phyloP scores from a whole-genome alignment of 2,888 invertebrate species.

The Perithous albicinctus region DNA sequence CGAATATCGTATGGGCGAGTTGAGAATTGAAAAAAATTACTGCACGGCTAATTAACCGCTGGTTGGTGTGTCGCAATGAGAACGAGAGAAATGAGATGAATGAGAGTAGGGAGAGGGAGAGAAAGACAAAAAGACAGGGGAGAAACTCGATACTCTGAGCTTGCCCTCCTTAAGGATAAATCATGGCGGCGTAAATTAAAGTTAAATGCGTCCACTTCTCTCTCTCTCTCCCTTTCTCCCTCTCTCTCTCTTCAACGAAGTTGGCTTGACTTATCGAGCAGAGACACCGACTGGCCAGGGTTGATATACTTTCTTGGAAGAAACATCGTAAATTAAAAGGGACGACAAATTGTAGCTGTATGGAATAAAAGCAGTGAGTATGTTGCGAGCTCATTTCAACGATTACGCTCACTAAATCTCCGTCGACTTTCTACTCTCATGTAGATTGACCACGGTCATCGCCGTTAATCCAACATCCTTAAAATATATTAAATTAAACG shows the following conservation, averaged over 20 bases:
- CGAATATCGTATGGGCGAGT: slow-evolving; percentile 46
- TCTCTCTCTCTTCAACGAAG: slow-evolving; percentile 36
- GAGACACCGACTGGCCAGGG: slow-evolving; percentile 44
- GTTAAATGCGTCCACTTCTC: slow-evolving; percentile 67
- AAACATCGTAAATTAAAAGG: slow-evolving; percentile 73
- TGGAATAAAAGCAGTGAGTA: slow-evolving; percentile 48
- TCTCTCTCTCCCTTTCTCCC: slow-evolving; percentile 44
- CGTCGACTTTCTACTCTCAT: slow-evolving; percentile 30
- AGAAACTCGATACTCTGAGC: slow-evolving; percentile 71
- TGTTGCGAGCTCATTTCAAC: slow-evolving; percentile 18
- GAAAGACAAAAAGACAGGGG: slow-evolving; percentile 60
- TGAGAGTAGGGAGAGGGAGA: slow-evolving; percentile 23
- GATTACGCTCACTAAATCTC: slow-evolving; percentile 42
- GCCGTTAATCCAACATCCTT: slow-evolving; percentile 45
- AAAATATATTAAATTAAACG: slow-evolving; percentile 27
- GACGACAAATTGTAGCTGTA: slow-evolving; percentile 76
- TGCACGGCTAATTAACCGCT: slow-evolving; percentile 61
- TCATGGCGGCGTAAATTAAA: slow-evolving; percentile 79
- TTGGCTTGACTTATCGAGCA: slow-evolving; percentile 74
- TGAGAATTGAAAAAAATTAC: slow-evolving; percentile 36
- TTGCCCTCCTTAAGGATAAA: slow-evolving; percentile 72
- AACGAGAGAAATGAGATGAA: slow-evolving; percentile 54
- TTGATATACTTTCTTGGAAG: slow-evolving; percentile 67
- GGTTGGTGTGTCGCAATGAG: slow-evolving; percentile 42
- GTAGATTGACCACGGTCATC: slow-evolving; percentile 44